Evolutionary conservation across 2,113 vertebrate species (phyloP), one percentile per base, ranked within the genome.

Genomic region (Thamnaconus septentrionalis): DNA sequence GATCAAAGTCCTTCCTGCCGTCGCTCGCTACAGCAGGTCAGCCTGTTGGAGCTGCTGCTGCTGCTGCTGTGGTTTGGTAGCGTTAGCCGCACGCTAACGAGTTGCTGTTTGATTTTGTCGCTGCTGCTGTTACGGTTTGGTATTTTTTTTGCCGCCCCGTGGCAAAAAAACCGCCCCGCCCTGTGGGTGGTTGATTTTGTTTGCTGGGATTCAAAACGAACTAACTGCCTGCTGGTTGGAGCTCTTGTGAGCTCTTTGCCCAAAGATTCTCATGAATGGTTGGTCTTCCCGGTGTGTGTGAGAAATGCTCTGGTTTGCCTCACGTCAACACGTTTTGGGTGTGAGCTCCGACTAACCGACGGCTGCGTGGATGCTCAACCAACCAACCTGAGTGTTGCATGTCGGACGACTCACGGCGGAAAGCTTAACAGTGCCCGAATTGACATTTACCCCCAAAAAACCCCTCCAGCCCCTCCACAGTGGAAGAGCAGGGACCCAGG

Each of bases 21-120:
- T 91, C 1, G 91, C 89, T 79, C 94, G 93, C 71, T 96, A 94
- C 49, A 78, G 88, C 92, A 99, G 97, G 97, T 99, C 87, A 95
- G 97, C 43, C 71, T 69, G 56, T 80, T 70, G 18, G 56, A 55
- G 49, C 18, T 12, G 63, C 43, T 71, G 47, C 18, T 12, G 63
- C 43, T 71, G 47, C 44, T n/a, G 61, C 18, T 40, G 75, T 61
- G 56, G 12, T 60, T 59, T 8, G 31, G n/a, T 6, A 1, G 39
- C 59, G 64, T 46, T 51, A 43, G 44, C 69, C 59, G 9, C 45
- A 56, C 55, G 61, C 84, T 84, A 79, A 87, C 18, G 45, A 51
- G n/a, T 58, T 5, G 31, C 41, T 56, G 31, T 56, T 64, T 62
- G 10, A n/a, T 3, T 9, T 41, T 70, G 7, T 64, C 57, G 18